A percentile compares a stretch with the other conserved stretches of the same genome.
phyloP scores from a whole-genome alignment of 2,797 vertebrate genomes.

The Jordanella pulchra region DNA sequence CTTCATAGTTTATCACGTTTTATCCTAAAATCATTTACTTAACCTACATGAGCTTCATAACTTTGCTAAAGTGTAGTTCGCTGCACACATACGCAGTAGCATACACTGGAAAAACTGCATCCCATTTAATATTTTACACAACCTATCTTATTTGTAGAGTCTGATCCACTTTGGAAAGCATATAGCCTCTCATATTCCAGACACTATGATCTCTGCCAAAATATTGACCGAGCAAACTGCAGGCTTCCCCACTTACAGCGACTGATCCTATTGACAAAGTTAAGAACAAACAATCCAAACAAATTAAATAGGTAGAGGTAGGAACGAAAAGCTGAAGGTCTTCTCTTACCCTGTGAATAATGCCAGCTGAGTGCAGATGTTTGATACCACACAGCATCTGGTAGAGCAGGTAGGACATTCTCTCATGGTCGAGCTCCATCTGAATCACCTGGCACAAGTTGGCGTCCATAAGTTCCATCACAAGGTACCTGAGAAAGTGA shows the following conservation, averaged over 20 bases:
- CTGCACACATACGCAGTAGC: neutral
- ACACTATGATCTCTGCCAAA: neutral
- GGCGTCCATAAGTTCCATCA: constrained; percentile 99
- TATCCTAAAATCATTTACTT: neutral
- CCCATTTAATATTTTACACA: neutral
- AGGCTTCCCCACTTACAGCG: neutral
- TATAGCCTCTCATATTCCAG: constrained; percentile 4
- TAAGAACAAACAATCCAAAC: neutral
- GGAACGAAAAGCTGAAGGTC: neutral
- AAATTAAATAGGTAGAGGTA: neutral
- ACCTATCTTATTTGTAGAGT: neutral
- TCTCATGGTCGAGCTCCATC: constrained; percentile 98
- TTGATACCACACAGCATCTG: constrained; percentile 99
- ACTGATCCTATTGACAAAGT: neutral
- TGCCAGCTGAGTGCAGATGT: constrained; percentile 97
- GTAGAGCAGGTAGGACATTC: constrained; percentile 99
- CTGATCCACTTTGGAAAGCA: neutral
- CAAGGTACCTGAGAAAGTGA: constrained; percentile 87
- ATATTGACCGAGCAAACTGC: neutral
- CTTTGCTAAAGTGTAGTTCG: neutral
- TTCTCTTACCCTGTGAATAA: constrained; percentile 95
- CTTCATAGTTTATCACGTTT: neutral
- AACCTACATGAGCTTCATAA: neutral
- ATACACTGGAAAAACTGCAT: neutral
- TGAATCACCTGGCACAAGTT: constrained; percentile 99